Percentiles rank a stretch among this genome's conserved stretches.
These are phyloP conservation scores for Bothrops jararaca DNA, from an alignment of 2,113 vertebrate genomes.

Conservation along the genomic window DNA sequence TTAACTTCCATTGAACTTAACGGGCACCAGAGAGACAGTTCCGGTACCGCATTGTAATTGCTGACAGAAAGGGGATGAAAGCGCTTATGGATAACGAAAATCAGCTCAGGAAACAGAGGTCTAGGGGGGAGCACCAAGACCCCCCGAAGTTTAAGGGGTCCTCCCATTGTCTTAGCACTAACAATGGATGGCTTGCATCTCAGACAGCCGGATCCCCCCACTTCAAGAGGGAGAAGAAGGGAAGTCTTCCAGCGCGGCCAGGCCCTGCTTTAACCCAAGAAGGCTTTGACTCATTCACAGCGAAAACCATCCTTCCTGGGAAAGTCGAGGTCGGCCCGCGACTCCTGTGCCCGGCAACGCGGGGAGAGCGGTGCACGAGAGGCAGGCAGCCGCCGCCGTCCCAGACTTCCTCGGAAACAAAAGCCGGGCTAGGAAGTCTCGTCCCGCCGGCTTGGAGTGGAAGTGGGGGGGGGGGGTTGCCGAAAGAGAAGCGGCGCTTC, in stretches of 20 bases:
- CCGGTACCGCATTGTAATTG: not conserved
- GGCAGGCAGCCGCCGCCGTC: not conserved
- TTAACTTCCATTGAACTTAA: not conserved
- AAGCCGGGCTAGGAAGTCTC: not conserved
- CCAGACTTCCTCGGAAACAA: not conserved
- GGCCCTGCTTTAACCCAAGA: not conserved
- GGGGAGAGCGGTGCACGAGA: not conserved
- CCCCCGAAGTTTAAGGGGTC: not conserved
- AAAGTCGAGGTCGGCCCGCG: not conserved
- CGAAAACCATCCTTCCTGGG: not conserved
- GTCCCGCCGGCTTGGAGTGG: not conserved
- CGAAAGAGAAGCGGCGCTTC: not conserved
- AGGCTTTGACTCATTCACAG: not conserved
- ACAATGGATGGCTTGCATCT: not conserved
- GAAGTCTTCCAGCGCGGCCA: not conserved
- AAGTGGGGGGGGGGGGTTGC: not conserved
- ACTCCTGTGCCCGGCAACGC: not conserved
- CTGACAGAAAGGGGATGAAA: not conserved
- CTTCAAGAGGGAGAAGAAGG: not conserved
- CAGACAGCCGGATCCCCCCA: not conserved
- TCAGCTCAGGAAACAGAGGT: not conserved
- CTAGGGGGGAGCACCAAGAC: not conserved
- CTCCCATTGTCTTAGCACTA: not conserved
- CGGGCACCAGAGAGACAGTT: not conserved
- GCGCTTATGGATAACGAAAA: not conserved